Conservation (phyloP, 2,888 invertebrate species). For the Andrena bucephala region DNA sequence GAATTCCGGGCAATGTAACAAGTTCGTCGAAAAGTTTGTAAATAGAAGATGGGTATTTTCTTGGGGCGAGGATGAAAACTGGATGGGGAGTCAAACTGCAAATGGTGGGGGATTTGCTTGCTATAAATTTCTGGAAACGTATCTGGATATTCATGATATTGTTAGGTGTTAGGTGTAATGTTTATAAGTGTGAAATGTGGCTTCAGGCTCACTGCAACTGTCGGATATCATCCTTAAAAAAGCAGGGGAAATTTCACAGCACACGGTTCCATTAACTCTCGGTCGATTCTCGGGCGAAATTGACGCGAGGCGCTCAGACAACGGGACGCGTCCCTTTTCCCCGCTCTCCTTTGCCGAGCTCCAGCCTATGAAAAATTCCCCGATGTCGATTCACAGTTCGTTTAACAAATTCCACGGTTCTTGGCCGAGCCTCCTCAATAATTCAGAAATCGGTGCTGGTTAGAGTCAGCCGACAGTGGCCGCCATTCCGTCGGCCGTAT, state of each 20-base stretch:
- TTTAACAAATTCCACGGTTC: slow-evolving; percentile 69
- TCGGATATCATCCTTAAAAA: too few species aligned
- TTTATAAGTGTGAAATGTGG: too few species aligned
- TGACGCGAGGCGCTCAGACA: slow-evolving; percentile 5
- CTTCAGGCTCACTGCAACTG: too few species aligned
- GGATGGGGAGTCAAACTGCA: background rate
- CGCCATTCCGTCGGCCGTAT: slow-evolving; percentile 51
- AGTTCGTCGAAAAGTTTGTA: slow-evolving; percentile 6
- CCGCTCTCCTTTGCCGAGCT: background rate
- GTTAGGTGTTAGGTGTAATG: too few species aligned
- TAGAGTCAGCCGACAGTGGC: slow-evolving; percentile 48
- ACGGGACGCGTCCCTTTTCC: slow-evolving; percentile 2
- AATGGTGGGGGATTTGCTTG: background rate
- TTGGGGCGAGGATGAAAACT: background rate
- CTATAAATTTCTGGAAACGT: background rate
- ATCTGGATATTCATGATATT: too few species aligned
- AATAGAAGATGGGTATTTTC: slow-evolving; percentile 3
- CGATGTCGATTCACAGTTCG: slow-evolving; percentile 70
- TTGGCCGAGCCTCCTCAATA: slow-evolving; percentile 46
- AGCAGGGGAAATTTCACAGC: too few species aligned
- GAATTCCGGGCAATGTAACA: background rate
- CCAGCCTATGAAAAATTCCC: slow-evolving; percentile 58
- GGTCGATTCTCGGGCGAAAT: background rate
- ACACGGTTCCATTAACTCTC: background rate
- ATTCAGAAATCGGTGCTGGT: slow-evolving; percentile 70